Evolutionary conservation across 2,797 vertebrate genomes (phyloP), one percentile per base, ranked within the genome.

Genomic region (Linurgus olivaceus): DNA sequence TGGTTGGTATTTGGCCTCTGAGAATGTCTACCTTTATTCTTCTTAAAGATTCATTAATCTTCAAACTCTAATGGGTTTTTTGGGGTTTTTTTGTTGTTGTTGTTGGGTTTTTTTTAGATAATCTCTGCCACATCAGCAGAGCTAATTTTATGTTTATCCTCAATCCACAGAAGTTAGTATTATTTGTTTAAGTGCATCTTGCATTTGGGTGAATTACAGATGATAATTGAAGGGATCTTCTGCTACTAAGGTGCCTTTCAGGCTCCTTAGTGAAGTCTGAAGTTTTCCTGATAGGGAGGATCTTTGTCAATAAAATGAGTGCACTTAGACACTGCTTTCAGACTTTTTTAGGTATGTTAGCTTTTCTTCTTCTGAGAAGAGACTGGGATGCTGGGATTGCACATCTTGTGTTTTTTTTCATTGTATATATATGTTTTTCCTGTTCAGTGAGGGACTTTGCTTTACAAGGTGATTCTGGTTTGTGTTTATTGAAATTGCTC

Each of bases 401-500:
- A 16, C 0, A 1, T 44, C 3, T 26, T 48, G 1, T 16, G 1
- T 2, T 0, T 57, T 59, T 85, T 71, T 78, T 78, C 5, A 3
- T 55, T 35, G 4, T 5, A 4, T 33, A 6, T 31, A 1, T 15
- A 5, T 40, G 8, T 45, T 84, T 71, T 79, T 52, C 37, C 29
- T 51, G 14, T 65, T 29, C 51, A 70, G 24, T 51, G 35, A 10
- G 9, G 63, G 42, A 25, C 54, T 81, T 76, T 18, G 7, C 48
- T 77, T 74, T 78, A 21, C n/a, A 29, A 13, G 8, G 14, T 38
- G 7, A 29, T 84, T 91, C 33, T 59, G 9, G 12, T 52, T 78
- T 63, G 10, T 68, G 28, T 71, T 77, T 45, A 20, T 15, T 29
- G 26, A 73, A 74, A 71, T 42, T 24, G 18, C 23, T 72, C 10